Percentiles rank a stretch among this genome's conserved stretches.
phyloP scores from a whole-genome alignment of 2,113 vertebrate species.

The Apodemus sylvaticus region DNA sequence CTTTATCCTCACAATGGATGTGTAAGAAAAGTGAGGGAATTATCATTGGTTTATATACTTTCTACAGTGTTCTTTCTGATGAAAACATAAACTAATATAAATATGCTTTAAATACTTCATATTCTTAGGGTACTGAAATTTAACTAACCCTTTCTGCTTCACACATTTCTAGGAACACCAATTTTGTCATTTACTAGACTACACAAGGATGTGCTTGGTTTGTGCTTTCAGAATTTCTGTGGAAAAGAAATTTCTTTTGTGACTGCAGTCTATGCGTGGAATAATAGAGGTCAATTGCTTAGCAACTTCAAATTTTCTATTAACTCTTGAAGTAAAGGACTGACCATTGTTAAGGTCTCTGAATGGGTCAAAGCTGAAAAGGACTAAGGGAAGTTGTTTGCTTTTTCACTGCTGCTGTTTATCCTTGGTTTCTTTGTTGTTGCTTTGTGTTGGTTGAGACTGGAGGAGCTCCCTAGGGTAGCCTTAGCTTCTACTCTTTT shows the following conservation, averaged over 20 bases:
- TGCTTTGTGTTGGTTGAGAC: background rate
- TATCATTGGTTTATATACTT: background rate
- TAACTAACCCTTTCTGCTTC: background rate
- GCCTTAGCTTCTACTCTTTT: rapidly evolving
- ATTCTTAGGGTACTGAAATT: background rate
- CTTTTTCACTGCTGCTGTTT: background rate
- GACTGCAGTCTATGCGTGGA: background rate
- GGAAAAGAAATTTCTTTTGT: background rate
- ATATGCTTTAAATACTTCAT: background rate
- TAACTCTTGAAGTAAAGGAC: background rate
- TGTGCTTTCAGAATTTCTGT: background rate
- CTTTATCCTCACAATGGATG: background rate
- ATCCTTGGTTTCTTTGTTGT: background rate
- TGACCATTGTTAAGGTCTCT: background rate
- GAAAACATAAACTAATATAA: background rate
- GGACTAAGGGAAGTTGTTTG: background rate
- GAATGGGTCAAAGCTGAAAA: background rate
- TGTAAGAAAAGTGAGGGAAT: background rate
- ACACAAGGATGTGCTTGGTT: background rate
- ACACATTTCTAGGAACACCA: background rate
- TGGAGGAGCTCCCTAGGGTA: background rate
- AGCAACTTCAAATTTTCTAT: background rate
- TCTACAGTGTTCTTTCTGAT: background rate
- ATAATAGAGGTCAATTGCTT: background rate
- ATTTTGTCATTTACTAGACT: background rate